These are phyloP conservation scores for Nanorana parkeri DNA, from an alignment of 2,113 vertebrate species.

Conservation along the genomic window DNA sequence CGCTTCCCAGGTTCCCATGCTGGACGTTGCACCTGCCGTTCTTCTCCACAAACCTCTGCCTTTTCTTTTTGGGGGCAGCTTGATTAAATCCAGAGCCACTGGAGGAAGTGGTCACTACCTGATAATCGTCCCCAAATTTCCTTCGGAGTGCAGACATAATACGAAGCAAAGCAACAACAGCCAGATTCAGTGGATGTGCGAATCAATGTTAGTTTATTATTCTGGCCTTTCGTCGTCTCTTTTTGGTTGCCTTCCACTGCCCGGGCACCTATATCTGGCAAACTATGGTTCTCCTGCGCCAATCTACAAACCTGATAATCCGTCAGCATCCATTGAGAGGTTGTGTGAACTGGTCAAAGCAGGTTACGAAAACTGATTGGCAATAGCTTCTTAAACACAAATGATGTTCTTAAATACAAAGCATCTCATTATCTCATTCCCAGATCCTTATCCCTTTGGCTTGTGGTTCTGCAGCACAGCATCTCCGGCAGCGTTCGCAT, in stretches of 20 bases:
- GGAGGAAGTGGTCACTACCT: constrained; percentile 96
- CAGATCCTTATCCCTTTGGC: constrained; percentile 45
- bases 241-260: background rate
- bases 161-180: constrained; percentile 73
- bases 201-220: constrained; percentile 32
- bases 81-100: constrained; percentile 88
- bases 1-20: constrained; percentile 96
- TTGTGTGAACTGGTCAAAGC: background rate
- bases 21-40: constrained; percentile 98
- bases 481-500: constrained; percentile 24
- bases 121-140: constrained; percentile 98
- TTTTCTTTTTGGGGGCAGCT: constrained; percentile 85
- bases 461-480: constrained; percentile 50
- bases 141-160: constrained; percentile 97
- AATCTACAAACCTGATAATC: constrained; percentile 37
- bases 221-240: background rate
- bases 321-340: constrained; percentile 30
- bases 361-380: constrained; percentile 37
- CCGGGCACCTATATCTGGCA: background rate
- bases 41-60: constrained; percentile 98
- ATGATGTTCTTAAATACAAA: too few species aligned
- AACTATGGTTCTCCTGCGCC: constrained; percentile 14
- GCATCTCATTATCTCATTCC: constrained; percentile 52
- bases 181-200: constrained; percentile 66
- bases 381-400: constrained; percentile 29